Percentiles rank a stretch among this genome's conserved stretches.
Conservation (phyloP, 2,113 vertebrate species). For the Scomber japonicus region DNA sequence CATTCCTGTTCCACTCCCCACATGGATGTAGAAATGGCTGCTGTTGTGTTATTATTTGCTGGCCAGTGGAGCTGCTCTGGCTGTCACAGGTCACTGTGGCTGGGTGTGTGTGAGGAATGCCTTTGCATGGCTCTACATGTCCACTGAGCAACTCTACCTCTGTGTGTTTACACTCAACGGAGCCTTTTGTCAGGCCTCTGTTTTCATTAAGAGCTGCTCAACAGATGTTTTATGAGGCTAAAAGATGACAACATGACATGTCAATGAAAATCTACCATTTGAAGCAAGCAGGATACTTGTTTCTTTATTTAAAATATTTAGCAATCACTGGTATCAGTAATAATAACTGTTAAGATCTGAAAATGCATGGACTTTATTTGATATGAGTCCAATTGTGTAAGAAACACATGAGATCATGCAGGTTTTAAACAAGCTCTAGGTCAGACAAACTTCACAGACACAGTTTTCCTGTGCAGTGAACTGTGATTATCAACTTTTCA, state of each 20-base stretch:
- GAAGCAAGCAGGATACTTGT: too few species aligned
- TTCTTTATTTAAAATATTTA: too few species aligned
- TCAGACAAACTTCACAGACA: too few species aligned
- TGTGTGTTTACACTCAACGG: not conserved
- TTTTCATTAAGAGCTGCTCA: not conserved
- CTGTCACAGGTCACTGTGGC: conserved; percentile 79
- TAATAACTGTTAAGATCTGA: too few species aligned
- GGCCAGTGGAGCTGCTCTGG: conserved; percentile 70
- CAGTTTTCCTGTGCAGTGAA: too few species aligned
- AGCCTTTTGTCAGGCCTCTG: conserved; percentile 3
- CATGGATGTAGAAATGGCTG: conserved; percentile 43
- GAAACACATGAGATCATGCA: too few species aligned
- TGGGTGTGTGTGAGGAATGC: conserved; percentile 77
- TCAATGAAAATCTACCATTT: not conserved
- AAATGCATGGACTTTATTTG: too few species aligned
- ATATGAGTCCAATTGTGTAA: too few species aligned
- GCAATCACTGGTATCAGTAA: too few species aligned
- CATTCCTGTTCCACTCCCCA: conserved; percentile 79
- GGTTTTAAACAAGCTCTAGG: too few species aligned
- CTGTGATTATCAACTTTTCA: too few species aligned
- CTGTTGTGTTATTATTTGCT: conserved; percentile 70
- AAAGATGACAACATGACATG: too few species aligned
- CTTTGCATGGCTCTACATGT: conserved; percentile 75
- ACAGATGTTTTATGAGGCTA: not conserved
- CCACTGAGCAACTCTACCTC: conserved; percentile 34